A percentile compares a stretch with the other conserved stretches of the same genome.
These are phyloP conservation scores for Zoanthus sociatus DNA, from an alignment of 92 coral and sea anemone genomes.

Conservation along the genomic window DNA sequence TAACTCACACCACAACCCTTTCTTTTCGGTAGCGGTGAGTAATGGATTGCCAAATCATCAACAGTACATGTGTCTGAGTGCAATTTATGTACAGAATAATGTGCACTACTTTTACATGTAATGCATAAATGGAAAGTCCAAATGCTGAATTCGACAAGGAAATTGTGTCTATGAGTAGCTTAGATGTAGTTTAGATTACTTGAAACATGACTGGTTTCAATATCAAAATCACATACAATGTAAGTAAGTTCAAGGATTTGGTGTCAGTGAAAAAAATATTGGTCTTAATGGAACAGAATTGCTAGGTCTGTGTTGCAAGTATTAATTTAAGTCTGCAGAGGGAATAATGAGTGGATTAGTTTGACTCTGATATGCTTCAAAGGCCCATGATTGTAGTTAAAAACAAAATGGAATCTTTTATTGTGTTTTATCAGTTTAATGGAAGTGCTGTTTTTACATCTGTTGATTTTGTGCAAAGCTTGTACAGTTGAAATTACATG, in stretches of 20 bases:
- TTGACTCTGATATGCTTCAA: too few relatives aligned
- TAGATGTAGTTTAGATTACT: slow-evolving; percentile 41
- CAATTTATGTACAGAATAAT: slow-evolving; percentile 45
- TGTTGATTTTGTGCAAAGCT: too few relatives aligned
- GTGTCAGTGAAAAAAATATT: background rate
- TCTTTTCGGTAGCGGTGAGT: slow-evolving; percentile 91
- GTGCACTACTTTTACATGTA: slow-evolving; percentile 40
- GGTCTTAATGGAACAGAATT: background rate
- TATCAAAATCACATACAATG: background rate
- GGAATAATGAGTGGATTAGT: too few relatives aligned
- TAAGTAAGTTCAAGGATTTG: background rate
- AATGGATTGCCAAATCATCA: slow-evolving; percentile 77
- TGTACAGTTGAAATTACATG: too few relatives aligned
- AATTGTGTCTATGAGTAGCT: slow-evolving; percentile 11
- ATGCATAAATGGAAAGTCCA: slow-evolving; percentile 35
- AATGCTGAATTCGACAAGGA: slow-evolving; percentile 12
- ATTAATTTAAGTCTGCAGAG: too few relatives aligned
- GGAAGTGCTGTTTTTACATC: too few relatives aligned
- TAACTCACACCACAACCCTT: slow-evolving; percentile 91
- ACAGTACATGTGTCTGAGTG: slow-evolving; percentile 41
- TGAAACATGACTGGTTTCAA: background rate
- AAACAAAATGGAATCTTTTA: too few relatives aligned
- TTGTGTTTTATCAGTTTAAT: too few relatives aligned
- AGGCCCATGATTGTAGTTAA: too few relatives aligned
- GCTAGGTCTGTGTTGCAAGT: too few relatives aligned